These are phyloP conservation scores for Coptodon rendalli DNA, from an alignment of 2,113 vertebrate species.

Conservation along the genomic window DNA sequence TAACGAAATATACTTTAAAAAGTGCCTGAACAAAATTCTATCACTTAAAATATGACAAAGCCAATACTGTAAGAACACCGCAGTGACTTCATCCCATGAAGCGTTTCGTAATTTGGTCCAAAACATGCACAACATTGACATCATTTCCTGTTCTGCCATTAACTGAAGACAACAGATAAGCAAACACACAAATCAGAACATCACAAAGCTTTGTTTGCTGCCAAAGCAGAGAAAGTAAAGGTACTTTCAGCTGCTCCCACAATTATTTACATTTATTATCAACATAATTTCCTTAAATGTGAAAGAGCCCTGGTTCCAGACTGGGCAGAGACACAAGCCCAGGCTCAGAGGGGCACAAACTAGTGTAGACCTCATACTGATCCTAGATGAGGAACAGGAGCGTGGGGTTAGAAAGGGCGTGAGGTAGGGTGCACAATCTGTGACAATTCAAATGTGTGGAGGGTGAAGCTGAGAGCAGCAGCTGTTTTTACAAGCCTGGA, in stretches of 20 bases:
- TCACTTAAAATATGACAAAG: neutral
- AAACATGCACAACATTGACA: neutral
- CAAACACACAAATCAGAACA: neutral
- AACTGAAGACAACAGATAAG: neutral
- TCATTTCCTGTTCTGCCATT: neutral
- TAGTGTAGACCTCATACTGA: neutral
- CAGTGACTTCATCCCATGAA: neutral
- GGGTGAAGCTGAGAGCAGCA: neutral
- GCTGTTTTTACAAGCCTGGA: neutral
- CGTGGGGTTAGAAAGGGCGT: neutral
- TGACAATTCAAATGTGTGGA: neutral
- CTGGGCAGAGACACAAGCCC: rapidly evolving
- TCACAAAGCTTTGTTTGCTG: neutral
- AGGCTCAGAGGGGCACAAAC: neutral
- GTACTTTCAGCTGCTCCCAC: neutral
- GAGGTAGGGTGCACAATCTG: neutral
- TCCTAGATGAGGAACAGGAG: neutral
- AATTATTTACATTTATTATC: neutral
- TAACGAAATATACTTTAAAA: neutral
- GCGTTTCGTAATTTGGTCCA: rapidly evolving
- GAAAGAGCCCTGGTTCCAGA: neutral
- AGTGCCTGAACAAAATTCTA: neutral
- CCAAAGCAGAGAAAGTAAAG: neutral
- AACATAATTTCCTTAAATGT: neutral
- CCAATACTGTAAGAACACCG: rapidly evolving